phyloP scores from a whole-genome alignment of 2,797 vertebrate species.

The Antennarius maculatus region DNA sequence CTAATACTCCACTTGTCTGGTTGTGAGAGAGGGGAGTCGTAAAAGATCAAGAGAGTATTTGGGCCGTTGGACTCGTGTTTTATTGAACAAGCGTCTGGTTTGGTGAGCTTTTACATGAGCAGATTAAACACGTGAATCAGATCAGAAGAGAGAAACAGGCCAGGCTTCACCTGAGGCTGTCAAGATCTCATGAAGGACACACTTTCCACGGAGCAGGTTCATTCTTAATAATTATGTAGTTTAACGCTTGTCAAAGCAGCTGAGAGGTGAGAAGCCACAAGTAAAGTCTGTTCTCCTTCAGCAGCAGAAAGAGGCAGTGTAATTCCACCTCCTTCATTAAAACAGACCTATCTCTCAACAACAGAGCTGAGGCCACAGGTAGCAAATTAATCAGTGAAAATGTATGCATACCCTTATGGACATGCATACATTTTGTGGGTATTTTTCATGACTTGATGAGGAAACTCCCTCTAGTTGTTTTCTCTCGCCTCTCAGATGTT shows the following conservation, averaged over 20 bases:
- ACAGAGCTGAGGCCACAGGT: background rate
- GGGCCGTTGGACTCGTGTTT: slow-evolving; percentile 10
- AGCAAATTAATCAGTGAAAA: too few relatives aligned
- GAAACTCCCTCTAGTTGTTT: slow-evolving; percentile 30
- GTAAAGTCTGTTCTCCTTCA: too few relatives aligned
- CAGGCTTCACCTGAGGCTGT: slow-evolving; percentile 19
- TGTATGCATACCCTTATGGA: background rate
- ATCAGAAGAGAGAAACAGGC: slow-evolving; percentile 13
- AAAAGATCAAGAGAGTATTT: background rate
- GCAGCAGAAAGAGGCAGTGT: background rate
- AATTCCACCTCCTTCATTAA: background rate
- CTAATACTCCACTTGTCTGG: background rate
- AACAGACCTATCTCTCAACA: too few relatives aligned
- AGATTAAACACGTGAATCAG: slow-evolving; percentile 12
- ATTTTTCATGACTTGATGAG: background rate
- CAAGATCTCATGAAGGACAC: slow-evolving; percentile 3
- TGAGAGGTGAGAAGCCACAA: too few relatives aligned
- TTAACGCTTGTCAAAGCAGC: background rate
- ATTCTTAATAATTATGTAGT: slow-evolving; percentile 23
- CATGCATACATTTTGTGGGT: background rate
- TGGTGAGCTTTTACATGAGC: slow-evolving; percentile 24
- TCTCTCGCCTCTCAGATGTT: background rate
- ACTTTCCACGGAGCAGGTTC: slow-evolving; percentile 26
- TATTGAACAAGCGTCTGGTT: background rate
- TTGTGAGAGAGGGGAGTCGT: background rate